Evolutionary conservation across 92 coral and sea anemone genomes (phyloP), one percentile per base, ranked within the genome.

Genomic region (Actinernus sp.): DNA sequence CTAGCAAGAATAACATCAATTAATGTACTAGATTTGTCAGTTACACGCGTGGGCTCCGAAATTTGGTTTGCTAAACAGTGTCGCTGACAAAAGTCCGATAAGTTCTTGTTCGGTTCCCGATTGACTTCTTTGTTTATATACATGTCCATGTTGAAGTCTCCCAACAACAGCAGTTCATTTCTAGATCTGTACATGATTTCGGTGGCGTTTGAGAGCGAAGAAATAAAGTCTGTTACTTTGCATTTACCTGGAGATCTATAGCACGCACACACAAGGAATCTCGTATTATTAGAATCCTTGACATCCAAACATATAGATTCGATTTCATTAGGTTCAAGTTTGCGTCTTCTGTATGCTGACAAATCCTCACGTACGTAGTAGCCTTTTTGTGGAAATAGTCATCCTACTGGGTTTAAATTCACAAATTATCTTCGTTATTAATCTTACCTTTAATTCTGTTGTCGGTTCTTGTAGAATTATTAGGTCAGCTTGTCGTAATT

Each of bases 141-240:
- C 87, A 85, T 85, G 58, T 71, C 83, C 63, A 78, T 58, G 28
- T 79, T 79, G 31, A 78, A 72, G 51, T 71, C 87, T 2, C 83
- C 82, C n/a, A 71, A 30, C 14, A 77, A 27, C 11, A 67, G 11
- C 8, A 67, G 18, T 49, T 57, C 61, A 14, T 66, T 46, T 16
- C 74, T n/a, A 2, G 19, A 3, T 11, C 43, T 49, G 27, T 66
- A 49, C 74, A 66, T 51, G 9, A 11, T 31, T 49, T 66, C 61
- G 13, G 55, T 26, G 20, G 85, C 79, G 19, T 27, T 3, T 12
- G 71, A 26, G 6, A 59, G 27, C 22, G 73, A 32, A 17, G 73
- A 55, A 30, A 58, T 36, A 61, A 87, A 74, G 41, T 80, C 88
- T 23, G 79, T 5, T 25, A 39, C 59, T 43, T 87, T 87, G 55